A percentile compares a stretch with the other conserved stretches of the same genome.
Conservation (phyloP, 2,888 invertebrate species). For the Ochropleura leucogaster region DNA sequence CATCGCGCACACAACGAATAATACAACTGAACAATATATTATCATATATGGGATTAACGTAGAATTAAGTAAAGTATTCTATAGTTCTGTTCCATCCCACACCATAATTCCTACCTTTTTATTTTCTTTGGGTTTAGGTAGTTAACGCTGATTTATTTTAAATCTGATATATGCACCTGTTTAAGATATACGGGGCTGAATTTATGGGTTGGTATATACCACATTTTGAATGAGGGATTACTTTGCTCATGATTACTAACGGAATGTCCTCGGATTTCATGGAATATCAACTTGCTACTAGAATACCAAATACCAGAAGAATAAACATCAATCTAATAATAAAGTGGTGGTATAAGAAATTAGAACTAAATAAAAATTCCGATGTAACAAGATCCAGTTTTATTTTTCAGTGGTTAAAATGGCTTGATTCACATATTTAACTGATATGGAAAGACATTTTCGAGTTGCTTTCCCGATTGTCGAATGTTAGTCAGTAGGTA, state of each 20-base stretch:
- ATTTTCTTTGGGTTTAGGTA: no score
- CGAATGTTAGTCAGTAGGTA: constrained; percentile 10
- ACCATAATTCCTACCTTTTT: no score
- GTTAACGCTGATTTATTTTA: no score
- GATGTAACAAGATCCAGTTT: constrained; percentile 23
- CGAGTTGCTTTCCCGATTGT: constrained; percentile 28
- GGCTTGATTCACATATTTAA: constrained; percentile 31
- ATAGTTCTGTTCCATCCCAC: neutral
- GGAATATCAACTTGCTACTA: neutral
- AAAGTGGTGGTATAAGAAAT: neutral
- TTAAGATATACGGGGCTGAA: neutral
- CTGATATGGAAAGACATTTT: constrained; percentile 51
- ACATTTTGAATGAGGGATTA: neutral
- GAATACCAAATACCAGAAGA: neutral
- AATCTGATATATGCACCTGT: no score
- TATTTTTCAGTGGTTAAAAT: constrained; percentile 39
- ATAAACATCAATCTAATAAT: neutral
- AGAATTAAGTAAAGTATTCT: no score
- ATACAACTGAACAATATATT: no score
- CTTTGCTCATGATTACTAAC: neutral
- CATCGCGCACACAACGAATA: no score
- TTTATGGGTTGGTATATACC: neutral
- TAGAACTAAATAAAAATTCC: constrained; percentile 28
- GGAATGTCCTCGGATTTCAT: neutral
- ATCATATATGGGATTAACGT: no score